Evolutionary conservation across 2,797 vertebrate genomes (phyloP), one percentile per base, ranked within the genome.

Genomic region (Characodon lateralis): DNA sequence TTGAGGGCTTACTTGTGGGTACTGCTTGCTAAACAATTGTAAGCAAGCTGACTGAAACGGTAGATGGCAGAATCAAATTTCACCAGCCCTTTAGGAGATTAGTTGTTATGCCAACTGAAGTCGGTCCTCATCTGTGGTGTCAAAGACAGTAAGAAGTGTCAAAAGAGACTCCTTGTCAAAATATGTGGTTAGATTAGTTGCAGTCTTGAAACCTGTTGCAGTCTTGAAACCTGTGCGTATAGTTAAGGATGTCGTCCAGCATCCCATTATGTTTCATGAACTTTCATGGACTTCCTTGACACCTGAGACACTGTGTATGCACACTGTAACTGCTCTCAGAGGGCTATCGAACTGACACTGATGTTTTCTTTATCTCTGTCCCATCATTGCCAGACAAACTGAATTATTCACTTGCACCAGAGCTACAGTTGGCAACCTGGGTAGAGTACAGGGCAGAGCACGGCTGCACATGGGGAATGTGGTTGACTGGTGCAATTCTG

Each of bases 61-160:
- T 78, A 92, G 85, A 93, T 8, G 79, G 61, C 35, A 51, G 77
- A 72, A 72, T 94, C 87, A 46, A 77, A 80, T 95, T 93, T 87
- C 94, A 83, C 48, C 51, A 24, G 76, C 73, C 85, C 78, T 35
- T 85, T 89, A 72, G 89, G 71, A 55, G 28, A n/a, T 76, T 81
- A 66, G 91, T 89, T 87, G 89, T 78, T 73, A 31, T 53, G 79
- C 86, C 75, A 85, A 92, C 92, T 85, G 82, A 78, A 76, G 77
- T 56, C 77, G 53, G 77, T 66, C 79, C 56, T 80, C 61, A n/a
- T 75, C 81, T 76, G 75, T 48, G 72, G 81, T 77, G 77, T 81
- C 78, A 77, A 58, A 79, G 82, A 48, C 77, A 78, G 35, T 48
- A 53, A 75, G n/a, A 6, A 55, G 7, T 24, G 68, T 61, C 39